Evolutionary conservation across 1,140 invertebrate species (phyloP), one percentile per base, ranked within the genome.

Genomic region (Tetramorium parvispinum): DNA sequence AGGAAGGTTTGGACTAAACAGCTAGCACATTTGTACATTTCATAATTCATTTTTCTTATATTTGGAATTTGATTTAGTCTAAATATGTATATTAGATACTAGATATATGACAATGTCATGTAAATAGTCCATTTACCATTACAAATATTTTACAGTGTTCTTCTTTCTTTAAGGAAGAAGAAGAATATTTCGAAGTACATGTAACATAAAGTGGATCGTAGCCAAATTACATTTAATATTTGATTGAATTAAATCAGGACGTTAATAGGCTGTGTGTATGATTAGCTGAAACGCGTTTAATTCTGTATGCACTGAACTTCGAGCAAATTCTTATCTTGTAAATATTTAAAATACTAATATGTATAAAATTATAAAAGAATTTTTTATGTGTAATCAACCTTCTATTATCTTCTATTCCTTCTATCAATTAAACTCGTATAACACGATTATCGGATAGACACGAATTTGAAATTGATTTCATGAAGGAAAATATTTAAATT

Each of bases 1-100:
- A 97, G 91, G 97, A 98, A 95, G 97, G 97, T 46, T 95, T 97
- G 77, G 97, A 98, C 95, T 98, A 96, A 85, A 24, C 57, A 1
- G 8, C 5, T 13, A 53, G 16, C 46, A 24, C 37, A 46, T 70
- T 27, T 63, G 6, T 21, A 21, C 0, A 49, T 71, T 13, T 55
- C 16, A 55, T 63, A 46, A 1, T 61, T 75, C 21, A 27, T 16
- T 46, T 16, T 18, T 77, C 7, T 76, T 61, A 43, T 4, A 46
- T 46, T 3, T 43, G 24, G n/a, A 55, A 21, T n/a, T 76, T 61
- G 0, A 13, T 77, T 46, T 32, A 71, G 3, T n/a, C 2, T n/a
- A 71, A 71, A 8, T 81, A 68, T 53, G 2, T 13, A 43, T 49
- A 40, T 65, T 40, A 18, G 2, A 21, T 85, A 46, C 75, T 40